These are phyloP conservation scores for Leucoraja ocellata DNA, from an alignment of 2,797 vertebrate genomes.

Conservation along the genomic window DNA sequence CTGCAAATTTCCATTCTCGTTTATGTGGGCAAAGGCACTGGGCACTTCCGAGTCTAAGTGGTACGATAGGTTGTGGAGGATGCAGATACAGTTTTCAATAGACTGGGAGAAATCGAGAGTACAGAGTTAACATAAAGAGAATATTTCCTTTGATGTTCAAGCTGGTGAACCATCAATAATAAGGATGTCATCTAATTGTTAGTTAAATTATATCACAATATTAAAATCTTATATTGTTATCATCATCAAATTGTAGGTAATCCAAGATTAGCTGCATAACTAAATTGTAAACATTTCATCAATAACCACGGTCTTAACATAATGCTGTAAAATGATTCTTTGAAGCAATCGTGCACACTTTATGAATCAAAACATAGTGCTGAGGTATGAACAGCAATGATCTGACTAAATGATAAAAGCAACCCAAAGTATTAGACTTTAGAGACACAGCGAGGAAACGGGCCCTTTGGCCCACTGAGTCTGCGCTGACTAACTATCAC, in stretches of 20 bases:
- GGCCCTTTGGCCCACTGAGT: too few relatives aligned
- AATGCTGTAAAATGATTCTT: not conserved
- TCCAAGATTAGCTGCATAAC: not conserved
- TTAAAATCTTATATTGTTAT: not conserved
- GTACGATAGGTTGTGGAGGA: slow-evolving; percentile 86
- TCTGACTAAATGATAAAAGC: not conserved
- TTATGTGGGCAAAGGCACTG: slow-evolving; percentile 60
- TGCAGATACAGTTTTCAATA: slow-evolving; percentile 85
- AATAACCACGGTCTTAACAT: not conserved
- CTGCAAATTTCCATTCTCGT: slow-evolving; percentile 34
- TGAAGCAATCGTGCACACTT: too few relatives aligned
- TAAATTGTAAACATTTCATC: not conserved
- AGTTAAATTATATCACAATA: too few relatives aligned
- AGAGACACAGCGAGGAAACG: too few relatives aligned
- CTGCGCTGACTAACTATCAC: too few relatives aligned
- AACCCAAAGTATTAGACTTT: too few relatives aligned
- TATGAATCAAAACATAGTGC: not conserved
- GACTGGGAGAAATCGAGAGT: slow-evolving; percentile 57
- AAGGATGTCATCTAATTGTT: not conserved
- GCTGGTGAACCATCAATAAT: not conserved
- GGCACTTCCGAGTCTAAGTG: slow-evolving; percentile 74
- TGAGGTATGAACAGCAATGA: not conserved
- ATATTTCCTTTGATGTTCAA: not conserved
- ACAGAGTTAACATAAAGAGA: not conserved
- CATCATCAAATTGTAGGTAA: not conserved